phyloP scores from a whole-genome alignment of 1,140 invertebrate genomes.

The Nasonia giraulti region DNA sequence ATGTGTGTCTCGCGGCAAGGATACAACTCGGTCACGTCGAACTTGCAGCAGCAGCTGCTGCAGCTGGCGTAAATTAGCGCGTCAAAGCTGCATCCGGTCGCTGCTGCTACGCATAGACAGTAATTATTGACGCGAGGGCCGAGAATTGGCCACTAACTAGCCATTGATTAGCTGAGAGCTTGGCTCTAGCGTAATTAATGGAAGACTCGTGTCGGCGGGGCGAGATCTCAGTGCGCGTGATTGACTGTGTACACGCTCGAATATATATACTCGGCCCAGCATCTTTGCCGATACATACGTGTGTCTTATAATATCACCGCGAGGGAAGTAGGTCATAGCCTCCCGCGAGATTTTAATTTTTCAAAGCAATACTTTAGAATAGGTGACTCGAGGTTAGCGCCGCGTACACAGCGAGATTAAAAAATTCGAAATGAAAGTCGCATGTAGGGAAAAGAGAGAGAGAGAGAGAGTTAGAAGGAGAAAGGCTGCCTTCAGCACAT shows the following conservation, averaged over 20 bases:
- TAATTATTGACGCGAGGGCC: constrained; percentile 63
- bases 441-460: constrained; percentile 14
- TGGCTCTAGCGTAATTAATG: constrained; percentile 63
- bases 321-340: too few species aligned
- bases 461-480: constrained; percentile 26
- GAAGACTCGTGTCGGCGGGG: constrained; percentile 54
- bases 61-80: constrained; percentile 62
- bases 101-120: constrained; percentile 32
- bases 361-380: neutral
- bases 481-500: constrained; percentile 54
- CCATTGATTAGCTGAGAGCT: constrained; percentile 65
- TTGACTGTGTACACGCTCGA: neutral
- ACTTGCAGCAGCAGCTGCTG: constrained; percentile 42
- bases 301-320: too few species aligned
- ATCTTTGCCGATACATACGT: neutral
- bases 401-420: constrained; percentile 34
- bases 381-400: neutral
- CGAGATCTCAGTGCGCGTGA: neutral
- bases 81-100: constrained; percentile 57
- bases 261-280: neutral
- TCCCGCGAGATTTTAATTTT: neutral
- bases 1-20: neutral
- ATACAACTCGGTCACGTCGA: neutral
- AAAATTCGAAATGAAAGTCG: constrained; percentile 51
- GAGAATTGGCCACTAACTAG: constrained; percentile 64